Base-by-base conservation (phyloP, 1,140 invertebrate genomes). In the Maniola jurtina region DNA sequence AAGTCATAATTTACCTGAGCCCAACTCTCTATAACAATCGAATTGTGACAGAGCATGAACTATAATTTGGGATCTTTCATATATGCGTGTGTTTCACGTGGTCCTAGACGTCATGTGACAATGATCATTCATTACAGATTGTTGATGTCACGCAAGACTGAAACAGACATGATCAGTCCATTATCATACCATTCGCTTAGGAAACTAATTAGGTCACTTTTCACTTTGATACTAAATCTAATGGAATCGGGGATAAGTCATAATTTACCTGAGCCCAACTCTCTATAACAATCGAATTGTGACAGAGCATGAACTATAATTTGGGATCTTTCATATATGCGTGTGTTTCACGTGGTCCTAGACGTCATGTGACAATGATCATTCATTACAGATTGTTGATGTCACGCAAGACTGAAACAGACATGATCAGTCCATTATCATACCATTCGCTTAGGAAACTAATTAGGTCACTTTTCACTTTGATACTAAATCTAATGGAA, bases 181-280 rank as follows among this genome's bases (percentile, higher is more conserved):
- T 55, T 66, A 59, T 34, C 35, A 40, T 55, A 52, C 33, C 47
- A 59, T 61, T 60, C 65, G 54, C 52, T 62, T 67, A 67, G 52
- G 36, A 11, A 58, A 62, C 54, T 61, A 67, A 67, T 67, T 67
- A 61, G 59, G 65, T 67, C 65, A 62, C 50, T 62, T 45, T 50
- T 15, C 59, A 56, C 16, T 34, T 67, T 62, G 15, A 59, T n/a
- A 56, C 33, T 36, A 58, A 38, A 38, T 11, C 54, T 25, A n/a
- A n/a, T n/a, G n/a, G n/a, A n/a, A 15, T 35, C 13, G 33, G 8
- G 33, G 48, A 52, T 52, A 11, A 16, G 35, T 55, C 13, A 34
- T 55, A 25, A 25, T 4, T 25, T 2, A 45, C 5, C 13, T 13
- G 13, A 13, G 5, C 25, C 25, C 25, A 25, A 25, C 4, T 25